A percentile compares a stretch with the other conserved stretches of the same genome.
These are phyloP conservation scores for Daboia siamensis DNA, from an alignment of 2,113 vertebrate species.

Conservation along the genomic window DNA sequence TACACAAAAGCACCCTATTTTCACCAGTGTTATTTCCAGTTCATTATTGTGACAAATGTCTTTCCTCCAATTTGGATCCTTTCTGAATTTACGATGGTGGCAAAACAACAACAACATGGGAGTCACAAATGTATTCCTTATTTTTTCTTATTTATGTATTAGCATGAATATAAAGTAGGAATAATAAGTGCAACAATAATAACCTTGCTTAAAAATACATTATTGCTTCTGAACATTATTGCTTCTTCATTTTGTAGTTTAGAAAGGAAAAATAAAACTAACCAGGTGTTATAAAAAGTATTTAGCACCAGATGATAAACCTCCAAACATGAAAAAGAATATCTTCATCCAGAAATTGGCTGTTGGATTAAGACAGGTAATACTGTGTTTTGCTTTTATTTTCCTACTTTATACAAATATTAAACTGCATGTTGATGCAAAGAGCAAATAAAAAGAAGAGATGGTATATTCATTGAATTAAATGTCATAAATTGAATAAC, in stretches of 20 bases:
- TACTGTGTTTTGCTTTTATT: not conserved
- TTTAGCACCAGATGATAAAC: not conserved
- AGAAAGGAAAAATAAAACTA: not conserved
- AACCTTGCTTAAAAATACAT: not conserved
- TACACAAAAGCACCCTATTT: conserved; percentile 38
- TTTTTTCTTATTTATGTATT: not conserved
- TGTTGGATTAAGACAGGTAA: not conserved
- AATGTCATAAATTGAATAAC: not conserved
- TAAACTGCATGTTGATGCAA: not conserved
- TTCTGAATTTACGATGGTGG: not conserved
- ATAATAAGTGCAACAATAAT: not conserved
- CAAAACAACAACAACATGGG: not conserved
- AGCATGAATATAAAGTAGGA: accelerated
- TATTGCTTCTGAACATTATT: not conserved
- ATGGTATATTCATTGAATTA: accelerated
- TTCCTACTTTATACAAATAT: not conserved
- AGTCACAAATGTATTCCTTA: not conserved
- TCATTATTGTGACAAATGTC: conserved; percentile 47
- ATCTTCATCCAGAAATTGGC: not conserved
- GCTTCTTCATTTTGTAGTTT: accelerated
- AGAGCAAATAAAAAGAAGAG: not conserved
- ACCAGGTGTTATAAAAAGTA: not conserved
- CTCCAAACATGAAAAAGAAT: not conserved
- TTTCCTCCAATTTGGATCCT: not conserved
- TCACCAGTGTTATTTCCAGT: conserved; percentile 37